Evolutionary conservation across 1,140 invertebrate species (phyloP), one percentile per base, ranked within the genome.

Genomic region (Liolophura sinensis): DNA sequence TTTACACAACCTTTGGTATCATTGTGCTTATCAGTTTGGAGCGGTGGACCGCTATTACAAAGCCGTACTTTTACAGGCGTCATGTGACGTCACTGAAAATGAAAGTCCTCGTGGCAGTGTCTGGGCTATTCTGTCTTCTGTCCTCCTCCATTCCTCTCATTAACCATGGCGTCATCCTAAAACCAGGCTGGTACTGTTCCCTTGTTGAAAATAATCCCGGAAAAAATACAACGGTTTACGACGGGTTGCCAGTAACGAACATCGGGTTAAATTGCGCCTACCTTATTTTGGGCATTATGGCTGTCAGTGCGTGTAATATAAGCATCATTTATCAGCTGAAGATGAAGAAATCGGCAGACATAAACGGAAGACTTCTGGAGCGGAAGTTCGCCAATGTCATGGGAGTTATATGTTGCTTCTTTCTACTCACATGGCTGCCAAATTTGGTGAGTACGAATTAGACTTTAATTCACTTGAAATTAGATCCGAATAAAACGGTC

Each of bases 1-100:
- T 67, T 56, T 67, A 67, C 52, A 67, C 65, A n/a, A 67, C 65
- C 50, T 67, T 67, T 60, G 65, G 60, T 52, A 67, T 67, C 52
- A 55, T 67, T 14, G 65, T 67, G 14, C 60, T 67, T 20, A 67
- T 67, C 60, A 67, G 51, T 52, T 60, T 55, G 18, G 65, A 67
- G 25, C 49, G 65, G n/a, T 67, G 65, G 65, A 24, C 62, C 24
- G 65, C 65, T 27, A 62, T 67, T 51, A 62, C 65, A 27, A 67
- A 58, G 22, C 65, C 65, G n/a, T 67, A 62, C 47, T 18, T 62
- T 47, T 67, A 67, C 60, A 67, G 62, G 54, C 51, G 52, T 18
- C 20, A 22, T n/a, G 51, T 67, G 16, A 67, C 65, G 14, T 40
- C 49, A 24, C 55, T 57, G 40, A 57, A 57, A 47, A 54, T 67